Evolutionary conservation across 2,888 invertebrate genomes (phyloP), one percentile per base, ranked within the genome.

Genomic region (Phortica magna): DNA sequence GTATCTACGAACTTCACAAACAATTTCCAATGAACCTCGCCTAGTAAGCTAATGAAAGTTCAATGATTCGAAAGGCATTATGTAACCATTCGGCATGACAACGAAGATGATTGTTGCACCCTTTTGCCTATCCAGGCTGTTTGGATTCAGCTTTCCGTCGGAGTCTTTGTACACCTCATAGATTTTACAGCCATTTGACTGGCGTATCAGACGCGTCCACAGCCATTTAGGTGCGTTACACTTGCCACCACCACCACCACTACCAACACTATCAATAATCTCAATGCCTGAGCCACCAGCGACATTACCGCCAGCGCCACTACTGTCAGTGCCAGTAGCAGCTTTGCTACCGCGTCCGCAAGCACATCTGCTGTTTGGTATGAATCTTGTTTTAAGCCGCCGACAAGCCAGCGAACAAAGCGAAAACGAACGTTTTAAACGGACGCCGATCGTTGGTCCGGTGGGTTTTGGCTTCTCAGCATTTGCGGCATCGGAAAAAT

Each of bases 41-140:
- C 14, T 12, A 48, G 14, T 14, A 48, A 2, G 14, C 48, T 77
- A 80, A 73, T 81, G 82, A 17, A 55, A 53, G 4, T 76, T 39
- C n/a, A 89, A n/a, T 0, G 83, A 77, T 64, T 90, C 90, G 77
- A 90, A 90, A 0, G 88, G 88, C 84, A 86, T 83, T 12, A 90
- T 85, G 6, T 78, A 75, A 0, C 90, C 90, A 57, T 83, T 86
- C 22, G 86, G 85, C 80, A 84, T 72, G 19, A 90, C 81, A 7
- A 90, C 80, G 14, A 90, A 88, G 31, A 89, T 80, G 4, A 90
- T 82, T 65, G 80, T 77, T 1, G 88, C 80, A 2, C 80, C 77
- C 31, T 75, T 74, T 12, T 41, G 4, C 17, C 64, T 72, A 12
- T 82, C 76, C 39, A 80, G 72, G 7, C 81, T 68, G 19, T 75